Base-by-base conservation (phyloP, 2,888 invertebrate species). In the Ectemnius continuus region DNA sequence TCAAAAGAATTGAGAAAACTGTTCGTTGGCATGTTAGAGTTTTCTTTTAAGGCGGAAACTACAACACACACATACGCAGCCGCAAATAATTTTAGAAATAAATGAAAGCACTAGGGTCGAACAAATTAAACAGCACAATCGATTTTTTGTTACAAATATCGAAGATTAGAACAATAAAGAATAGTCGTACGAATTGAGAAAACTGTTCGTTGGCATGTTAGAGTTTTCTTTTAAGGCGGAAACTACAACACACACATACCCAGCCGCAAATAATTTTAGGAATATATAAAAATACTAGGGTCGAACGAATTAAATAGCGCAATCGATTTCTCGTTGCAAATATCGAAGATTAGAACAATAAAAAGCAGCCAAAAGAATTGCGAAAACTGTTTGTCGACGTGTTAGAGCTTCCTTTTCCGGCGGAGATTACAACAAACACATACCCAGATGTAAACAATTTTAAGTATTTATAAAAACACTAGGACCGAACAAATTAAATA, bases 361-460 rank as follows among this genome's bases (percentile, higher is more conserved):
- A 28, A 23, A 23, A 61, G 48, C 18, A 61, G 36, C 20, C 14
- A 8, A 18, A 16, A 18, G 20, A 59, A n/a, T 45, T 18, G 4
- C 46, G 57, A 16, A n/a, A 16, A 5, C 16, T 52, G 14, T 5
- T 16, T 6, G 14, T 60, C 57, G 20, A 2, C 6, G 13, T 47
- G 62, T 79, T 76, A 2, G 66, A 82, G 82, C 66, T 23, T 3
- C n/a, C 23, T 0, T 23, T 74, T 18, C 64, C 47, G 4, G 6
- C 66, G 28, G 59, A 59, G 18, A 57, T 16, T 59, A 36, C 47
- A 3, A 46, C 36, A 5, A 2, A 20, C 20, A 23, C 23, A 23
- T 23, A 23, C 23, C 23, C 23, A 23, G 23, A 23, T 3, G 23
- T 3, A 23, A 23, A 23, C 23, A 2, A 23, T 23, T 23, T 23